Conservation (phyloP, 1,140 invertebrate genomes). For the Hestina assimilis region DNA sequence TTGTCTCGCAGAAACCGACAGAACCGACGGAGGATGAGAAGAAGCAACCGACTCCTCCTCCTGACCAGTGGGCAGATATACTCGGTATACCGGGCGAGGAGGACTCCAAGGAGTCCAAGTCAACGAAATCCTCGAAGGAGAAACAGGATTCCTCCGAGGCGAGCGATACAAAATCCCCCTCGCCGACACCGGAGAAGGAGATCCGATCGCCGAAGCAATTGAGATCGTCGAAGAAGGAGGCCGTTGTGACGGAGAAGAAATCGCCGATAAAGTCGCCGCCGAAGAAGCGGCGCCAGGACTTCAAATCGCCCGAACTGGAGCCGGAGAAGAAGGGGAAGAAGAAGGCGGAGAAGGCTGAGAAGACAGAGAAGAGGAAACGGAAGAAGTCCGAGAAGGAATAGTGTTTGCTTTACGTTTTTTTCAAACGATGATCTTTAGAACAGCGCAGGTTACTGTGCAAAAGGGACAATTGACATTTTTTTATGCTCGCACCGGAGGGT, state of each 20-base stretch:
- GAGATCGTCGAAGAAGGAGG: constrained; percentile 59
- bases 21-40: constrained; percentile 50
- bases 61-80: constrained; percentile 72
- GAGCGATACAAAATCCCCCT: constrained; percentile 27
- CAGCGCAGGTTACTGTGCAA: constrained; percentile 27
- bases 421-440: constrained; percentile 41
- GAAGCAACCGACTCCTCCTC: constrained; percentile 64
- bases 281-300: constrained; percentile 56
- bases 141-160: constrained; percentile 29
- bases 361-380: constrained; percentile 51
- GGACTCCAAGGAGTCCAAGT: constrained; percentile 31
- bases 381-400: constrained; percentile 73
- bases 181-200: constrained; percentile 43
- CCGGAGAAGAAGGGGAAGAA: constrained; percentile 46
- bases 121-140: constrained; percentile 22
- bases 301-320: constrained; percentile 50
- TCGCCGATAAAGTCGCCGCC: constrained; percentile 51
- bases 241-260: constrained; percentile 40
- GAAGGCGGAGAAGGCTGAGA: constrained; percentile 43
- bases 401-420: constrained; percentile 67
- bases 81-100: constrained; percentile 62
- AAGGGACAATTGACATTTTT: constrained; percentile 25
- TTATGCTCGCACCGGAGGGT: background rate
- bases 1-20: constrained; percentile 50
- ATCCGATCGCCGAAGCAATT: constrained; percentile 51